Evolutionary conservation across 1,140 invertebrate genomes (phyloP).

Genomic region (Drosophila neocordata): DNA sequence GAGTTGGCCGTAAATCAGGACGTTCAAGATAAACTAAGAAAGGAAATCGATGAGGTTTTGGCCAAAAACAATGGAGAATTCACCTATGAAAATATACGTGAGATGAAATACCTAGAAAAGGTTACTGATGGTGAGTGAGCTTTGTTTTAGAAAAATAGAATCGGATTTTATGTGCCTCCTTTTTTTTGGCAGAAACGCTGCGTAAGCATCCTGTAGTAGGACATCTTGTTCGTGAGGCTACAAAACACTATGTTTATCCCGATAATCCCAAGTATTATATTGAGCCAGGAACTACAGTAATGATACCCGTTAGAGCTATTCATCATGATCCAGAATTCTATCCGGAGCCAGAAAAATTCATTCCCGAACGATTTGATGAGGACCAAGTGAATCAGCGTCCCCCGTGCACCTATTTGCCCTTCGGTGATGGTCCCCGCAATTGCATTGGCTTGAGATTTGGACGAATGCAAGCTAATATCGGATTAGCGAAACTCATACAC

Average conservation of each 20-base stretch:
- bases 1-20: constrained; percentile 84
- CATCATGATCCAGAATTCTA: constrained; percentile 84
- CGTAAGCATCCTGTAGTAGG: constrained; percentile 86
- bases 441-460: constrained; percentile 86
- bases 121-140: constrained; percentile 57
- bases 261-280: constrained; percentile 85
- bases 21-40: constrained; percentile 82
- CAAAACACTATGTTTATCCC: constrained; percentile 82
- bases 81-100: constrained; percentile 70
- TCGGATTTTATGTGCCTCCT: neutral
- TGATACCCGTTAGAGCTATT: constrained; percentile 85
- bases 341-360: constrained; percentile 83
- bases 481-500: constrained; percentile 81
- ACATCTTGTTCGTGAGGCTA: constrained; percentile 84
- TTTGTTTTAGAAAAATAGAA: too few relatives aligned
- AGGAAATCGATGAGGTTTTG: constrained; percentile 84
- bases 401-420: constrained; percentile 58
- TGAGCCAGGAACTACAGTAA: constrained; percentile 85
- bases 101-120: constrained; percentile 72
- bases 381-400: constrained; percentile 63
- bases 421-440: constrained; percentile 64
- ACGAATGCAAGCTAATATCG: constrained; percentile 85
- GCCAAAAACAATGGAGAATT: constrained; percentile 54
- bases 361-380: constrained; percentile 85
- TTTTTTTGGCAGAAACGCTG: constrained; percentile 84